Base-by-base conservation (phyloP, 2,797 vertebrate species). In the Buceros bicornis region DNA sequence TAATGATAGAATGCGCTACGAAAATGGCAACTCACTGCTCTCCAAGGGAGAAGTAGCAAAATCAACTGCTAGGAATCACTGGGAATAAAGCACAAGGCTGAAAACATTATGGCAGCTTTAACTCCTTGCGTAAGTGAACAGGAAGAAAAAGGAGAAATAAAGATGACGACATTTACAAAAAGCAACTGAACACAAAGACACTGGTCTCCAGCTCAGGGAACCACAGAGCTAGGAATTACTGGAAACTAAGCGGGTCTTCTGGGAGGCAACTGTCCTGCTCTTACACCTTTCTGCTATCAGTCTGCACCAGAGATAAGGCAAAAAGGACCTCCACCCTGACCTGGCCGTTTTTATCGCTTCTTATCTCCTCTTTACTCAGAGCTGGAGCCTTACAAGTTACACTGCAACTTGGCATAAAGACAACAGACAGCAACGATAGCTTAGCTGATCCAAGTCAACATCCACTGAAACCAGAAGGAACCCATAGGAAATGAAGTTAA, bases 121-220 rank as follows among this genome's bases (percentile, higher is more conserved):
- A 74, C 60, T 84, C 50, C 42, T 60, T 72, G 69, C 18, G 4
- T 5, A 76, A 53, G 25, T 70, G 26, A 91, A 72, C 20, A 64
- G 73, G 65, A 93, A 82, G n/a, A 50, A 72, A 82, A 93, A 73
- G 43, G 9, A 86, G 31, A 79, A 91, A 60, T 31, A 73, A 70
- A 62, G 19, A 87, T 50, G 54, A 24, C n/a, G 47, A 66, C 35
- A 47, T 57, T 42, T 61, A 43, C 10, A 20, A 57, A 86, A 83
- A 31, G 62, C 65, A 90, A 22, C 4, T 47, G 50, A 95, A 45
- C 28, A 42, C 16, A 66, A 64, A 82, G 50, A 4, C 13, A 13
- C 17, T 16, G 51, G 47, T 26, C 62, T 72, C 22, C 67, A 89
- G 60, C n/a, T 56, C 69, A 14, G 40, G 43, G 37, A 89, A 74